Base-by-base conservation (phyloP, 2,797 vertebrate genomes). In the Bradypus variegatus region DNA sequence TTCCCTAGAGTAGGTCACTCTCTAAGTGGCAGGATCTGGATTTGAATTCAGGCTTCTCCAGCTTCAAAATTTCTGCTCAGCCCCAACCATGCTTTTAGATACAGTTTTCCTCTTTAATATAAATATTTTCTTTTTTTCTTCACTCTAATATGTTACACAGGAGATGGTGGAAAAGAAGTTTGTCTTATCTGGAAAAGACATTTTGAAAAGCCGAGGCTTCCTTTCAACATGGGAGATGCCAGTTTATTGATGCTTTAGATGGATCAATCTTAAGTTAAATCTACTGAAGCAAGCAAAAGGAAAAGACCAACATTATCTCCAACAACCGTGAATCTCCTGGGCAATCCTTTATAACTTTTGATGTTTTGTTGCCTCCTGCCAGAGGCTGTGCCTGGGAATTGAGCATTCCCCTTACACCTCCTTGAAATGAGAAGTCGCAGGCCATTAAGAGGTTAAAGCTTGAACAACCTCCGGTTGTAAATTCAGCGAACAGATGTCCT, bases 161-260 rank as follows among this genome's bases (percentile, higher is more conserved):
- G 31, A 89, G n/a, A 91, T 81, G 65, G 73, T 62, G 31, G 31
- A 15, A 73, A 91, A 91, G 53, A 84, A 92, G 7, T 91, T 85
- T 45, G 45, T 90, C 67, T 94, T 79, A 88, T 76, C 58, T 53
- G 23, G n/a, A 89, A 93, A 87, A 11, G 65, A 58, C 64, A 31
- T 76, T 93, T 94, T 91, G 19, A 83, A 86, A 92, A 92, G 53
- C 33, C 18, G 16, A 65, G n/a, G 15, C 21, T 86, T 91, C 60
- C 60, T 95, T 93, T 95, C 48, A 55, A 80, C 41, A 91, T 21
- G 33, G 83, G 45, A 90, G 67, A 85, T 64, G 76, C 14, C 70
- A 65, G 6, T 58, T 85, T 72, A 93, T 76, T 23, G 53, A 85
- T 78, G 79, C 3, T 88, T 93, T 86, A 69, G 86, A 45, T 86